Evolutionary conservation across 2,888 invertebrate genomes (phyloP), one percentile per base, ranked within the genome.

Genomic region (Asteroscopus sphinx): DNA sequence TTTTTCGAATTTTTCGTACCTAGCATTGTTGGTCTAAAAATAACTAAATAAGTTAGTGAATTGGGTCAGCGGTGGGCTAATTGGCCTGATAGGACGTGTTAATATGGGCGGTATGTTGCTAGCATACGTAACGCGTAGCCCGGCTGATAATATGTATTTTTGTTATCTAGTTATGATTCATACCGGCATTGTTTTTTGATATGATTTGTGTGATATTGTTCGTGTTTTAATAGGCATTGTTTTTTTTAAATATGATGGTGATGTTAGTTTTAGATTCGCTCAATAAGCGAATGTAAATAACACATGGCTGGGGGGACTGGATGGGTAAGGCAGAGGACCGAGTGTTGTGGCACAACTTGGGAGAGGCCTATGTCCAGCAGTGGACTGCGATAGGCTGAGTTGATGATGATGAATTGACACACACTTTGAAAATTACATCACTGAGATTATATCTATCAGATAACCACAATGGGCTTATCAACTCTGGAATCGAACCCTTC

Each of bases 141-240:
- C 9, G 36, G 13, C 32, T 35, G 65, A 35, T 66, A 66, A 52
- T 40, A 42, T 6, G 51, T 49, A 36, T 44, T 36, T 49, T 28
- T 61, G 36, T 46, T 62, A 68, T 68, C 62, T 49, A 8, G 3
- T 6, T 8, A 45, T 52, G 56, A 68, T 35, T 67, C 62, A 67
- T 36, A 11, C 12, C n/a, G 39, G 51, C 32, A 44, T 35, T 53
- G 37, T 47, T 1, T 40, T 64, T 44, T 47, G 47, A 41, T 42
- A 40, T 26, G 30, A 21, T n/a, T 44, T 17, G 39, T 40, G 6
- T 32, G 46, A 49, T 54, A 21, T 30, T 21, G 36, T 42, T 36
- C 25, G 26, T 42, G 28, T 42, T 41, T 51, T 17, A 51, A 51
- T 42, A 30, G 16, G 7, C n/a, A 15, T 16, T 2, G 30, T 11